Evolutionary conservation across 2,113 vertebrate species (phyloP).

Genomic region (Urocitellus parryii): DNA sequence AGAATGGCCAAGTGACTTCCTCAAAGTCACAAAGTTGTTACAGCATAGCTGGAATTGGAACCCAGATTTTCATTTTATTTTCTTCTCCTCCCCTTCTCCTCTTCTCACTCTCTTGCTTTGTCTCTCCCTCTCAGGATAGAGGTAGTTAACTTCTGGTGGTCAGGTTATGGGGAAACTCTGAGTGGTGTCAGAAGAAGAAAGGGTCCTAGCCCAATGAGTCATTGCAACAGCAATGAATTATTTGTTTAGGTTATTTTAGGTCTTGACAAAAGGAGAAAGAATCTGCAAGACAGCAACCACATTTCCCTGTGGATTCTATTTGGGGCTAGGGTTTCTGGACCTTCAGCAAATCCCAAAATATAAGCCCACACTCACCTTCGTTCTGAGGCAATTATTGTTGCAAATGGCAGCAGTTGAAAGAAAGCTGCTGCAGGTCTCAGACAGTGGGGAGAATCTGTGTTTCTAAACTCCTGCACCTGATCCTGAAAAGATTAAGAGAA

Average conservation of each 20-base stretch:
- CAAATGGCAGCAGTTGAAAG: background rate
- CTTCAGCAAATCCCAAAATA: background rate
- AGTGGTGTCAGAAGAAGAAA: slow-evolving; percentile 35
- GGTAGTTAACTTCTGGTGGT: background rate
- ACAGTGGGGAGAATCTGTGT: background rate
- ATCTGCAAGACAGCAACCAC: background rate
- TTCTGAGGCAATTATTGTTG: background rate
- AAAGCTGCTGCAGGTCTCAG: background rate
- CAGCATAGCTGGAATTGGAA: background rate
- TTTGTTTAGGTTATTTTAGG: slow-evolving; percentile 11
- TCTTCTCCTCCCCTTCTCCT: background rate
- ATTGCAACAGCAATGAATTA: background rate
- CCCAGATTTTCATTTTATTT: slow-evolving; percentile 13
- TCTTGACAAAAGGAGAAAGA: background rate
- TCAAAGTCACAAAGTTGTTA: slow-evolving; percentile 23
- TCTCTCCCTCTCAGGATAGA: background rate
- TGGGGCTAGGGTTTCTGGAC: background rate
- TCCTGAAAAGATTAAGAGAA: background rate
- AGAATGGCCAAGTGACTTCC: slow-evolving; percentile 33
- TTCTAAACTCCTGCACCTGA: background rate
- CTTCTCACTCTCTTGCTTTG: too few species aligned
- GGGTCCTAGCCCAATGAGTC: background rate
- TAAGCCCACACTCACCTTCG: background rate
- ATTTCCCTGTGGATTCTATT: slow-evolving; percentile 29
- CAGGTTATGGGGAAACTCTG: slow-evolving; percentile 6